Conservation (phyloP, 2,797 vertebrate genomes). For the Bradypus variegatus region DNA sequence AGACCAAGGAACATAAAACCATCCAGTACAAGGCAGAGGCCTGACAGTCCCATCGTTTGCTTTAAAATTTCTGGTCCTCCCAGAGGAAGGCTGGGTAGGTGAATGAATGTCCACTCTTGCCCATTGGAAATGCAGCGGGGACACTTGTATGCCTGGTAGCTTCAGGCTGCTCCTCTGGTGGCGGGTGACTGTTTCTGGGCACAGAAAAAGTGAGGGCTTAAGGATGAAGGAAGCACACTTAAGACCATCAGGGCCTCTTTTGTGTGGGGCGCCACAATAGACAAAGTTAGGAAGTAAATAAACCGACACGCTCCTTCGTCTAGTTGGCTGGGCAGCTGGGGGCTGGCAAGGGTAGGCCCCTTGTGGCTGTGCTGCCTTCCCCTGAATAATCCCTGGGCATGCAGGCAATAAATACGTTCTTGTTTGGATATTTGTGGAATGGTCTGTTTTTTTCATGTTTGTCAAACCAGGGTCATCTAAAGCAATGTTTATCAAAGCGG, state of each 20-base stretch:
- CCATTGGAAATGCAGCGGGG: neutral
- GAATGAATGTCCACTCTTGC: neutral
- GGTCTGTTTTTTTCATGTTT: slow-evolving; percentile 16
- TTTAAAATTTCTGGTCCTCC: neutral
- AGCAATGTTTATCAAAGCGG: neutral
- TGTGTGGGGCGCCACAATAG: neutral
- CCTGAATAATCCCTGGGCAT: neutral
- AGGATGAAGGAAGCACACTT: neutral
- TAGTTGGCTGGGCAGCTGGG: neutral
- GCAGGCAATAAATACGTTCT: neutral
- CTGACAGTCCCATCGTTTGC: neutral
- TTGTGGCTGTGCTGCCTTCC: neutral
- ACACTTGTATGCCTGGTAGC: neutral
- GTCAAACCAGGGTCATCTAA: neutral
- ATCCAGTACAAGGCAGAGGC: neutral
- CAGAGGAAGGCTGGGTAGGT: neutral
- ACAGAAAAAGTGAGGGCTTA: neutral
- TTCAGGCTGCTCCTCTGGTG: neutral
- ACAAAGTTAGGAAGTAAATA: too few species aligned
- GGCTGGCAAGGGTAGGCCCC: neutral
- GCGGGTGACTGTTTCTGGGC: neutral
- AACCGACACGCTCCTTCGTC: neutral
- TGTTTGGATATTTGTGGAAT: neutral
- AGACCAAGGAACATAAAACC: neutral
- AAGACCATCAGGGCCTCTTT: neutral